Percentiles rank a stretch among this genome's conserved stretches.
Conservation (phyloP, 1,140 invertebrate genomes). For the Danaus melanippus region DNA sequence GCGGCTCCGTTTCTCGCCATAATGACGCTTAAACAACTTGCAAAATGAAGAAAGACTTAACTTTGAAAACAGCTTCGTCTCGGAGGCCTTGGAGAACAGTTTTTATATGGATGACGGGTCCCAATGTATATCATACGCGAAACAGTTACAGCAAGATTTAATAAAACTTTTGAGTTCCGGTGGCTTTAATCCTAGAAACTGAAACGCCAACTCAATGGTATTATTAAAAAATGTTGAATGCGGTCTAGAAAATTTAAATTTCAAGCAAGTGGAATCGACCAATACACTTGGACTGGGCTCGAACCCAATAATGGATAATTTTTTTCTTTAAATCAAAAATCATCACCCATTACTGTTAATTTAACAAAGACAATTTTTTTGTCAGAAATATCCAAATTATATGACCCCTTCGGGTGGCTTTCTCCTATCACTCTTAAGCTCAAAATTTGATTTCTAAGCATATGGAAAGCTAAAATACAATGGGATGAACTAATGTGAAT, state of each 20-base stretch:
- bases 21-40: slow-evolving; percentile 12
- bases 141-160: too few relatives aligned
- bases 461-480: background rate
- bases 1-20: slow-evolving; percentile 12
- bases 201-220: background rate
- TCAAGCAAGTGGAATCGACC: background rate
- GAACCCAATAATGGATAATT: slow-evolving; percentile 9
- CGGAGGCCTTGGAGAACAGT: too few relatives aligned
- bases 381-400: slow-evolving; percentile 10
- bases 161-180: too few relatives aligned
- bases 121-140: too few relatives aligned
- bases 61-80: too few relatives aligned
- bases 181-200: too few relatives aligned
- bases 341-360: background rate
- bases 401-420: slow-evolving; percentile 9
- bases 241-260: background rate
- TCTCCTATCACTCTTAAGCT: slow-evolving; percentile 6
- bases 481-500: too few relatives aligned
- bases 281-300: slow-evolving; percentile 10
- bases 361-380: slow-evolving; percentile 4
- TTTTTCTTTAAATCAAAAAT: too few relatives aligned
- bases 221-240: background rate
- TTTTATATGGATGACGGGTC: too few relatives aligned
- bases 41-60: slow-evolving; percentile 7
- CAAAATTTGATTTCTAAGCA: slow-evolving; percentile 10